phyloP scores from a whole-genome alignment of 2,113 vertebrate genomes.

The Rissa tridactyla region DNA sequence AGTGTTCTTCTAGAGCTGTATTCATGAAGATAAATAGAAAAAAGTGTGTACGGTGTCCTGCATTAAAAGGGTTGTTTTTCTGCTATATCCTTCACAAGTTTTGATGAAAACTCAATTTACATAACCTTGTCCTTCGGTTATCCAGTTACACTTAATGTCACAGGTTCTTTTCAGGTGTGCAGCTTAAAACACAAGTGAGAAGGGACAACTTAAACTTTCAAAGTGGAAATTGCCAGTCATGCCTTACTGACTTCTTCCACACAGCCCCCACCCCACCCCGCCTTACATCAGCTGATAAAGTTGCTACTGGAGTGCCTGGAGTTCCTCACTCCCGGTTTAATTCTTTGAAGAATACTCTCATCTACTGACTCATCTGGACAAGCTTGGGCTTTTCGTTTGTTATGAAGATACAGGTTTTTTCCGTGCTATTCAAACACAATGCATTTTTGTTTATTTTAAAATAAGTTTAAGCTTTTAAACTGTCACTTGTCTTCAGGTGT shows the following conservation, averaged over 20 bases:
- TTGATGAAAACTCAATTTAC: background rate
- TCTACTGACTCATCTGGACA: background rate
- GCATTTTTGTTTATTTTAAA: background rate
- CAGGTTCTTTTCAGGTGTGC: background rate
- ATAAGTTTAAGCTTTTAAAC: background rate
- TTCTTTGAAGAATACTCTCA: background rate
- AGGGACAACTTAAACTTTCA: background rate
- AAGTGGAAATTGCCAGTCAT: background rate
- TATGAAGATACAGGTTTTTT: background rate
- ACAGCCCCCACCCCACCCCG: no score
- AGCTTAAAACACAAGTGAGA: background rate
- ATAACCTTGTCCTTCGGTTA: background rate
- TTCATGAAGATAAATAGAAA: background rate
- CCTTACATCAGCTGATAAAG: background rate
- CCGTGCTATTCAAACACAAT: background rate
- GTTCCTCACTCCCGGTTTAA: background rate
- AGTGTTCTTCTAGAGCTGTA: background rate
- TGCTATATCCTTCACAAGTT: background rate
- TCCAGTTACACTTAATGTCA: background rate
- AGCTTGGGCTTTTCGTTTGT: background rate
- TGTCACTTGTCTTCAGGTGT: constrained; percentile 80
- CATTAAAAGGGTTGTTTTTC: background rate
- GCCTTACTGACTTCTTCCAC: background rate
- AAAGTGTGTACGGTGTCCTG: background rate
- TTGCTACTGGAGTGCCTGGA: background rate